Evolutionary conservation across 2,888 invertebrate species (phyloP).

Genomic region (Entomobrya proxima): DNA sequence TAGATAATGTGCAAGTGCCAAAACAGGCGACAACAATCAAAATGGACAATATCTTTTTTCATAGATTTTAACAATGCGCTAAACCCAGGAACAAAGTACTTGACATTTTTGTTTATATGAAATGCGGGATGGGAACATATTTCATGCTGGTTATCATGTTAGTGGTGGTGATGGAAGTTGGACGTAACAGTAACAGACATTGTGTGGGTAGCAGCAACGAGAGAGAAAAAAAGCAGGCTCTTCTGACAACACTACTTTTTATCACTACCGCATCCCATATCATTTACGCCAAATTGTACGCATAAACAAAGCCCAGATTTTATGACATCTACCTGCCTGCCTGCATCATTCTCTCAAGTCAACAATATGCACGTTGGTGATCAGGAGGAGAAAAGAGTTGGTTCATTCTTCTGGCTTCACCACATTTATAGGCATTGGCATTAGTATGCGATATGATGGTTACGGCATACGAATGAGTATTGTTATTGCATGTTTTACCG

Average conservation of each 20-base stretch:
- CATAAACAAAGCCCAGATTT: slow-evolving; percentile 52
- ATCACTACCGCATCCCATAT: slow-evolving; percentile 36
- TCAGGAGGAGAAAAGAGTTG: slow-evolving; percentile 12
- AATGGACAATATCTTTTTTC: slow-evolving; percentile 2
- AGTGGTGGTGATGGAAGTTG: slow-evolving; percentile 20
- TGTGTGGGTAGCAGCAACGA: slow-evolving; percentile 22
- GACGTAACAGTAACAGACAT: slow-evolving; percentile 11
- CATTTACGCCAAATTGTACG: slow-evolving; percentile 55
- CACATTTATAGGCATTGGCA: slow-evolving; percentile 13
- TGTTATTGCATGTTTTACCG: slow-evolving; percentile 56
- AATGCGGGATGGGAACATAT: slow-evolving; percentile 9
- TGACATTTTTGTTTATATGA: slow-evolving; percentile 5
- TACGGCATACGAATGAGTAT: slow-evolving; percentile 39
- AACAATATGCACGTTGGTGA: not conserved
- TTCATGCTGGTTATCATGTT: slow-evolving; percentile 1
- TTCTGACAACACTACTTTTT: slow-evolving; percentile 6
- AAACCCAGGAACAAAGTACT: slow-evolving; percentile 15
- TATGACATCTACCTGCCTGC: not conserved
- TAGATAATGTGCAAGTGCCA: slow-evolving; percentile 28
- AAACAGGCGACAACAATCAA: slow-evolving; percentile 21
- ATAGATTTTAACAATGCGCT: not conserved
- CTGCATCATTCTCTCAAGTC: not conserved
- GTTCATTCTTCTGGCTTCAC: slow-evolving; percentile 14
- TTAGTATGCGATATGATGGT: slow-evolving; percentile 37
- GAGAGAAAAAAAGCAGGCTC: no score